phyloP scores from a whole-genome alignment of 2,888 invertebrate species.

The Macrophya alboannulata region DNA sequence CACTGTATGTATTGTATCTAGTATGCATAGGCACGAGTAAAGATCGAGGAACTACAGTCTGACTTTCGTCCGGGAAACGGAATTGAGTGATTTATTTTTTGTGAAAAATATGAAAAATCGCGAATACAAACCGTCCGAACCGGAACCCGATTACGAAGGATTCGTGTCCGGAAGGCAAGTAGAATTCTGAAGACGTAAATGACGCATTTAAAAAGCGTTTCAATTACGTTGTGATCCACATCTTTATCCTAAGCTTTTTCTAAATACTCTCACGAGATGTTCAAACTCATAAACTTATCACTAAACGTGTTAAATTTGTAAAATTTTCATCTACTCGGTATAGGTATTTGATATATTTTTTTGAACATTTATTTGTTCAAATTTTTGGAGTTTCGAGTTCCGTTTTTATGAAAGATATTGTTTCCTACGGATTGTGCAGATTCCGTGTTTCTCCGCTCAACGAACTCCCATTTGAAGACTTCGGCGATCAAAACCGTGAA shows the following conservation, averaged over 20 bases:
- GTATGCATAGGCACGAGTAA: background rate
- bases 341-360: background rate
- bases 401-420: background rate
- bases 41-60: background rate
- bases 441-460: conserved; percentile 23
- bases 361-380: background rate
- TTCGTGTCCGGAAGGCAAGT: conserved; percentile 48
- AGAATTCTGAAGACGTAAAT: conserved; percentile 24
- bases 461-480: conserved; percentile 8
- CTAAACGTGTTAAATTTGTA: background rate
- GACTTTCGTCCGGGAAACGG: background rate
- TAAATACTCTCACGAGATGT: background rate
- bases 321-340: background rate
- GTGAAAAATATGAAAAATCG: conserved; percentile 6
- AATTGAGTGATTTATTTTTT: background rate
- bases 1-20: background rate
- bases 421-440: background rate
- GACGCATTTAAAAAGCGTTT: background rate
- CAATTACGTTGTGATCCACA: background rate
- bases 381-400: background rate
- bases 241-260: background rate
- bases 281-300: background rate
- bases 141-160: conserved; percentile 43
- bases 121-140: conserved; percentile 28
- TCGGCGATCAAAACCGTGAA: background rate